Evolutionary conservation across 2,888 invertebrate species (phyloP).

Genomic region (Cheilosia grossa): DNA sequence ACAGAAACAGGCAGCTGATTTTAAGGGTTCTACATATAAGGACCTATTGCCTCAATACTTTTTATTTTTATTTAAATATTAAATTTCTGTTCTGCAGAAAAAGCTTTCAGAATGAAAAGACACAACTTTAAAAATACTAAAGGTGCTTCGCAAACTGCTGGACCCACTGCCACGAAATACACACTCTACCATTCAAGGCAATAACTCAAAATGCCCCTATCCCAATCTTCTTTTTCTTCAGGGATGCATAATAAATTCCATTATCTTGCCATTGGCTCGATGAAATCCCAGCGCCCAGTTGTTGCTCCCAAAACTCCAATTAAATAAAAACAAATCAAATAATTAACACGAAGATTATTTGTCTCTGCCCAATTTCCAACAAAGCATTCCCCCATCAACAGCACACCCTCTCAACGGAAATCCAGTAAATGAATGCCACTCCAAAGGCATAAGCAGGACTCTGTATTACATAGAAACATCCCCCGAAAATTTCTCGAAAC

Average conservation of each 20-base stretch:
- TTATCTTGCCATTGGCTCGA: conserved; percentile 49
- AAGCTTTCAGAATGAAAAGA: too few species aligned
- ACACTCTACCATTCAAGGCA: too few species aligned
- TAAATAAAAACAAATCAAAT: conserved; percentile 75
- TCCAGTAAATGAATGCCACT: conserved; percentile 11
- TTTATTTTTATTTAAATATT: too few species aligned
- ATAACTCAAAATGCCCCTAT: too few species aligned
- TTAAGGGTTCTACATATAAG: too few species aligned
- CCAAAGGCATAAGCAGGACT: conserved; percentile 12
- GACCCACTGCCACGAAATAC: too few species aligned
- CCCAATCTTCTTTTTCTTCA: too few species aligned
- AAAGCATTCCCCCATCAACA: neutral
- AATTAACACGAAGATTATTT: conserved; percentile 72
- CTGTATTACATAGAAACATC: conserved; percentile 18
- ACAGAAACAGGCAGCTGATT: too few species aligned
- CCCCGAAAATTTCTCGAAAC: conserved; percentile 49
- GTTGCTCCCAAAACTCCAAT: conserved; percentile 62
- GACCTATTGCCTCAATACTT: too few species aligned
- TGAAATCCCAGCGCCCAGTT: conserved; percentile 35
- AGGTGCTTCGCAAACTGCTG: too few species aligned
- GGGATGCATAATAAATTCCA: conserved; percentile 29
- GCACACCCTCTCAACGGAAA: conserved; percentile 41
- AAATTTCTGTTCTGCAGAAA: too few species aligned
- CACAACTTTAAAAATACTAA: too few species aligned
- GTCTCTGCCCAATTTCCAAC: conserved; percentile 50